Evolutionary conservation across 2,888 invertebrate genomes (phyloP).

Genomic region (Ormyrus nitidulus): DNA sequence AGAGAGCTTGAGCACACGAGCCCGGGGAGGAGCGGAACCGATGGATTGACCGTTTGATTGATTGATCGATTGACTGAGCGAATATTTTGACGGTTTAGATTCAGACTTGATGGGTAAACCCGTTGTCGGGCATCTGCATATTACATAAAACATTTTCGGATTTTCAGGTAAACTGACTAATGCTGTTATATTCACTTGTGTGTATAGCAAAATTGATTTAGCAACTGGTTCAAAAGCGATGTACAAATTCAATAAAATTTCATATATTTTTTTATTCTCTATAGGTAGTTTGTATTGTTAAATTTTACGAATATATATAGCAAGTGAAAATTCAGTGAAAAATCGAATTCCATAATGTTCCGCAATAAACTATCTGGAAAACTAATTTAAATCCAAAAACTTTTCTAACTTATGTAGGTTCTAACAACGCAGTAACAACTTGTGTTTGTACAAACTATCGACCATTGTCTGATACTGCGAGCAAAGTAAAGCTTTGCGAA

Average conservation of each 20-base stretch:
- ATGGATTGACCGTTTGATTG: slow-evolving; percentile 35
- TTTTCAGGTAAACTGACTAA: slow-evolving; percentile 29
- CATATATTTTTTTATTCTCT: no score
- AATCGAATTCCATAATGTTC: no score
- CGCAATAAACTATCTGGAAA: no score
- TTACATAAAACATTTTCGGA: slow-evolving; percentile 50
- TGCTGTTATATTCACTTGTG: slow-evolving; percentile 27
- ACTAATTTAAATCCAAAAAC: no score
- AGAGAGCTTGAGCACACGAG: background rate
- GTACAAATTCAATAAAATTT: no score
- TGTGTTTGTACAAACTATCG: background rate
- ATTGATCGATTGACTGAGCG: slow-evolving; percentile 50
- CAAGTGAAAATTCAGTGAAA: no score
- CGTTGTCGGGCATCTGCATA: slow-evolving; percentile 37
- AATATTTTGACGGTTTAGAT: slow-evolving; percentile 50
- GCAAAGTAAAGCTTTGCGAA: no score
- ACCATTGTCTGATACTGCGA: no score
- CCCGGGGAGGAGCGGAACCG: background rate
- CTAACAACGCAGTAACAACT: background rate
- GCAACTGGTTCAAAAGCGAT: background rate
- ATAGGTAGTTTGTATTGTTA: no score
- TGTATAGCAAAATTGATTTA: slow-evolving; percentile 34
- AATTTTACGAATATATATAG: no score
- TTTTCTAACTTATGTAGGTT: no score
- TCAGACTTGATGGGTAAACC: slow-evolving; percentile 31